Conservation (phyloP, 1,140 invertebrate species). For the Philopotamus ludificatus region DNA sequence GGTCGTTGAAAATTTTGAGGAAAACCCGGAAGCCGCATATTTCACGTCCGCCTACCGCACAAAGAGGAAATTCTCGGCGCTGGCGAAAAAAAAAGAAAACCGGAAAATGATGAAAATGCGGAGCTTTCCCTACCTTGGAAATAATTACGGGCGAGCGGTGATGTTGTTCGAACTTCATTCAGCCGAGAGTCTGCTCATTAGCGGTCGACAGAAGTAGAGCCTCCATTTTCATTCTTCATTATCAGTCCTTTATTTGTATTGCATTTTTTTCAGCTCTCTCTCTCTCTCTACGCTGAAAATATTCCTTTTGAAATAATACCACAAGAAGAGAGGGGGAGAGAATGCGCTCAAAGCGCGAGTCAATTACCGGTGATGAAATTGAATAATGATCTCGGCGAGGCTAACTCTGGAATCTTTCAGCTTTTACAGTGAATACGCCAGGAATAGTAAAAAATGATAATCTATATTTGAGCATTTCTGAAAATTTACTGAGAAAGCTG, state of each 20-base stretch:
- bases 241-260: neutral
- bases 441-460: too few relatives aligned
- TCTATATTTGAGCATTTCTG: too few relatives aligned
- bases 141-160: constrained; percentile 20
- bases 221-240: constrained; percentile 20
- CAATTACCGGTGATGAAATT: constrained; percentile 5
- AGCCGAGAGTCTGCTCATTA: constrained; percentile 35
- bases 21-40: constrained; percentile 16
- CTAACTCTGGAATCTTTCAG: too few relatives aligned
- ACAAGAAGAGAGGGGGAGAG: neutral
- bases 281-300: constrained; percentile 18
- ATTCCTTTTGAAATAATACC: constrained; percentile 23
- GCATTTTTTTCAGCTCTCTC: constrained; percentile 16
- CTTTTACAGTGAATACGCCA: too few relatives aligned
- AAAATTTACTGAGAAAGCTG: too few relatives aligned
- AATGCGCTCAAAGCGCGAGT: constrained; percentile 1
- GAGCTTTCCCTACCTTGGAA: neutral
- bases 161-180: constrained; percentile 34
- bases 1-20: neutral
- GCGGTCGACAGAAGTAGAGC: constrained; percentile 18
- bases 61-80: constrained; percentile 13
- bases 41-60: neutral
- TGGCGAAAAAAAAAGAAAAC: constrained; percentile 10
- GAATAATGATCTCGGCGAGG: too few relatives aligned
- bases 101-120: neutral